These are phyloP conservation scores for Plagodis pulveraria DNA, from an alignment of 2,888 invertebrate species.

Conservation along the genomic window DNA sequence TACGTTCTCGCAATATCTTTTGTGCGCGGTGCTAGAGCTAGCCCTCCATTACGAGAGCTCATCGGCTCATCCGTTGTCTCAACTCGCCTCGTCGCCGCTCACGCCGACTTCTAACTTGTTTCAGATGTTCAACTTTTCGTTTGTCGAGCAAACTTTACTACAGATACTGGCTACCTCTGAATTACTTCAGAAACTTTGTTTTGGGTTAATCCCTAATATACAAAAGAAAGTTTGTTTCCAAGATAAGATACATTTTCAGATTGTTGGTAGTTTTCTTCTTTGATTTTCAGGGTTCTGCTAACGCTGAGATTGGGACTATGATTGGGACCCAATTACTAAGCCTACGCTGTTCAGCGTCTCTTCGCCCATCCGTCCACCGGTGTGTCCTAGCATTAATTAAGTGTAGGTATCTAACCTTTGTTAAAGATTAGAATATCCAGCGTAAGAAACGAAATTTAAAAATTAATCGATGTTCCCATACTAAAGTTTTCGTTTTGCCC, in stretches of 20 bases:
- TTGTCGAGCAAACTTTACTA: constrained; percentile 35
- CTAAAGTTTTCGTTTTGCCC: too few species aligned
- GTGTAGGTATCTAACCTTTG: too few species aligned
- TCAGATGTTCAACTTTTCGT: constrained; percentile 39
- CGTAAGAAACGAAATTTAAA: too few species aligned
- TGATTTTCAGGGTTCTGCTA: background rate
- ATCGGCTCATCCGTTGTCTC: constrained; percentile 40
- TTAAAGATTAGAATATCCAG: too few species aligned
- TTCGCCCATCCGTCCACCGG: too few species aligned
- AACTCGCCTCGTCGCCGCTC: constrained; percentile 24
- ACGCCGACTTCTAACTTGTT: constrained; percentile 19
- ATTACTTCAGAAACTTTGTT: constrained; percentile 34
- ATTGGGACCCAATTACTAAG: too few species aligned
- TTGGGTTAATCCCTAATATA: constrained; percentile 14
- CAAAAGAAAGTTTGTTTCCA: constrained; percentile 4
- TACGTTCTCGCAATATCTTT: constrained; percentile 75
- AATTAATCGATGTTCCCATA: too few species aligned
- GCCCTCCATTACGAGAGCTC: constrained; percentile 47
- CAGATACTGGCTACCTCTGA: constrained; percentile 33
- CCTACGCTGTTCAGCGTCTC: too few species aligned
- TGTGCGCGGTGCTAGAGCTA: constrained; percentile 58
- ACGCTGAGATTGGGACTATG: too few species aligned
- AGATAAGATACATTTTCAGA: background rate
- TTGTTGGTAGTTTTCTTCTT: background rate
- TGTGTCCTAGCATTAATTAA: too few species aligned